Evolutionary conservation across 2,797 vertebrate species (phyloP).

Genomic region (Phoeniculus purpureus): DNA sequence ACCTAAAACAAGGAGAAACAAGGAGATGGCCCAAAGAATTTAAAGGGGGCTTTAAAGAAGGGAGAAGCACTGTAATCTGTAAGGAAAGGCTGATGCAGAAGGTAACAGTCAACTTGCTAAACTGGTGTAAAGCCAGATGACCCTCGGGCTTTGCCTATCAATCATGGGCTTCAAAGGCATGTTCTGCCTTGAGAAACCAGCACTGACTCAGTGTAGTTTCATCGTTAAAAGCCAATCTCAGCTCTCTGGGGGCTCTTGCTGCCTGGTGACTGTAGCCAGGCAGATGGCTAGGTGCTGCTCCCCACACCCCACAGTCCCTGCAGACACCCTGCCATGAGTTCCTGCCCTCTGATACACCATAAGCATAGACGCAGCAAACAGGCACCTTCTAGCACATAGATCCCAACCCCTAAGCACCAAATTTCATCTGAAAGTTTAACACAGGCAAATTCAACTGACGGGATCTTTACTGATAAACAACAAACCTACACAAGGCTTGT

Average conservation of each 20-base stretch:
- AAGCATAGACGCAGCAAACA: not conserved
- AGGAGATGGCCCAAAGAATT: not conserved
- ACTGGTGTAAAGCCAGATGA: not conserved
- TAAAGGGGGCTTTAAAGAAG: not conserved
- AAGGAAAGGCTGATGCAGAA: not conserved
- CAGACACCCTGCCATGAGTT: not conserved
- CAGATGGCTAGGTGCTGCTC: not conserved
- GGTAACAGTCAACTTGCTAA: not conserved
- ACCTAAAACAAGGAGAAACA: not conserved
- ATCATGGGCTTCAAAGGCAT: not conserved
- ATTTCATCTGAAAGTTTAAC: not conserved
- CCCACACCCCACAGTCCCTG: not conserved
- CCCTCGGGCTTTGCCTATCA: not conserved
- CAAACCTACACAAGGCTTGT: not conserved
- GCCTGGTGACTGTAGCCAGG: not conserved
- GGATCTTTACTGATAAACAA: not conserved
- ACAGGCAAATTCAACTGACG: not conserved
- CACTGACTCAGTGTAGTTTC: not conserved
- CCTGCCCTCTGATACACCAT: not conserved
- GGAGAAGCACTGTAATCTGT: not conserved
- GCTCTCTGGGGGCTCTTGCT: not conserved
- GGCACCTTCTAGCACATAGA: not conserved
- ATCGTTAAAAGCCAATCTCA: conserved; percentile 2
- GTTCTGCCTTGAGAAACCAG: not conserved
- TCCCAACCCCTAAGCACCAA: not conserved